Evolutionary conservation across 2,888 invertebrate species (phyloP), one percentile per base, ranked within the genome.

Genomic region (Spatulosminthurus flaviceps): DNA sequence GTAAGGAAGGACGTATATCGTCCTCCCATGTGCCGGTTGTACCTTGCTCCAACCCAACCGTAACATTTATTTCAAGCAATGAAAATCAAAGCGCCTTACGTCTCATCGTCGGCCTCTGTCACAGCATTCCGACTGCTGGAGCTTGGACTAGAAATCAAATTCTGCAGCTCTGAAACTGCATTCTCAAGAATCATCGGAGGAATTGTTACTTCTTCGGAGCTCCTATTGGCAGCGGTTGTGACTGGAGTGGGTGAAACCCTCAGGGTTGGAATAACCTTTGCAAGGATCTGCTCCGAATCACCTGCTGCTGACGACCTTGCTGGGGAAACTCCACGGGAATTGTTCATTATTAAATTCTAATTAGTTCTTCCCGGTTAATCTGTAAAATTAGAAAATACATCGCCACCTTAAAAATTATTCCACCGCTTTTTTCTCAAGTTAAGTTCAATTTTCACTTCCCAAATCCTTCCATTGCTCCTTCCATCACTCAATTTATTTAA

Each of bases 191-290:
- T 77, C 42, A 42, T 13, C 28, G 28, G 64, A 22, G 60, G 60
- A 76, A 42, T 29, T 5, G 66, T 9, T 29, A 76, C 34, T 66
- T 29, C 22, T 1, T 67, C 28, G 28, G 16, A n/a, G n/a, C 41
- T 75, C 2, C 61, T 19, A 24, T 11, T 74, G 5, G 43, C 28
- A 28, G 28, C 64, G 29, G 64, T 7, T 13, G 34, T 66, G n/a
- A 77, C 77, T 16, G 77, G 77, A 42, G 77, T 77, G 13, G 77
- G 77, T 16, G 77, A 77, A 16, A 77, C 77, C 7, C 77, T 19
- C 19, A 77, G 24, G 2, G 77, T 77, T 24, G 77, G 77, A 42
- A 77, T 26, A 13, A 77, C 77, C 67, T 66, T 66, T 1, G 64
- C 66, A 2, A 77, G 22, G 34, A 66, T 77, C 34, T 77, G 66